Evolutionary conservation across 2,113 vertebrate species (phyloP).

Genomic region (Probosciger aterrimus): DNA sequence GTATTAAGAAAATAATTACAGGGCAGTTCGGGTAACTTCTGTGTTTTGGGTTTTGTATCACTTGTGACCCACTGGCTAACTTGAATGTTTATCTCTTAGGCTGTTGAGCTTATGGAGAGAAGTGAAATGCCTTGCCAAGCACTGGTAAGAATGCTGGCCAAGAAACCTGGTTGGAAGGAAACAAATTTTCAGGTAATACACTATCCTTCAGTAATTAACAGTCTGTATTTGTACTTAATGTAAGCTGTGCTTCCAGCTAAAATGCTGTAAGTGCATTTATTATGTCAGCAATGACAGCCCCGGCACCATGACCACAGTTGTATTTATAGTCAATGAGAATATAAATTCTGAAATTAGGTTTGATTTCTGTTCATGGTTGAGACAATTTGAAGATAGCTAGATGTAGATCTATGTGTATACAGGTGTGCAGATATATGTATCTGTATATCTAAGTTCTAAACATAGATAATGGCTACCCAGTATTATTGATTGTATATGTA

Average conservation of each 20-base stretch:
- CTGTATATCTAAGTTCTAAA: neutral
- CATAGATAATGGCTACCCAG: neutral
- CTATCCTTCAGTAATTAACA: neutral
- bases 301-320: neutral
- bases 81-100: slow-evolving; percentile 64
- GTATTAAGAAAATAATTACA: neutral
- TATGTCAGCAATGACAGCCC: neutral
- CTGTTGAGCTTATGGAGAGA: slow-evolving; percentile 92
- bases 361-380: neutral
- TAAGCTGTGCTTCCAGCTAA: neutral
- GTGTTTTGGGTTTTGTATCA: neutral
- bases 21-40: neutral
- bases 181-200: slow-evolving; percentile 94
- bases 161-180: slow-evolving; percentile 99
- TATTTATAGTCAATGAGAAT: neutral
- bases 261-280: neutral
- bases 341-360: neutral
- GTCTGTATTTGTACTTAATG: neutral
- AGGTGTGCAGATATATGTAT: neutral
- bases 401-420: neutral
- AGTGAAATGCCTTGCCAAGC: slow-evolving; percentile 93
- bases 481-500: neutral
- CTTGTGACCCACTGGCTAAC: neutral
- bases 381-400: neutral
- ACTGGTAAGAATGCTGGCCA: slow-evolving; percentile 93